These are phyloP conservation scores for Tinamus guttatus DNA, from an alignment of 2,113 vertebrate genomes.

Conservation along the genomic window DNA sequence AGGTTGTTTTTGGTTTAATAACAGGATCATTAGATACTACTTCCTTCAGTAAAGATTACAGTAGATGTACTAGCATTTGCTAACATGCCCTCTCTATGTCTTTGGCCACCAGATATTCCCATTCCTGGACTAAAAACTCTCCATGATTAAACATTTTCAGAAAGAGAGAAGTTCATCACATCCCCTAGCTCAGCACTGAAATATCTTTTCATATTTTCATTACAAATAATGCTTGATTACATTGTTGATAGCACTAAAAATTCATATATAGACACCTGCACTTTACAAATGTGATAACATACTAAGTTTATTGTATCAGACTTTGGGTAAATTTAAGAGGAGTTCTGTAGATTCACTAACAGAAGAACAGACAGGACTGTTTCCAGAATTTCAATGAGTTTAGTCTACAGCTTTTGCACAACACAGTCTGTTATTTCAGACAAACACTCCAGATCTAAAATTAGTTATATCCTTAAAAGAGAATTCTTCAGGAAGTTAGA, in stretches of 20 bases:
- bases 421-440: slow-evolving; percentile 15
- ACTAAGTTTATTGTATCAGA: neutral
- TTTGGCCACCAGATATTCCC: neutral
- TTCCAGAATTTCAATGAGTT: slow-evolving; percentile 74
- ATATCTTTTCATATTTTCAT: slow-evolving; percentile 63
- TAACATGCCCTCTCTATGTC: neutral
- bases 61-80: neutral
- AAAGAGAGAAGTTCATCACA: neutral
- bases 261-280: slow-evolving; percentile 65
- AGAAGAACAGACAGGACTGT: slow-evolving; percentile 49
- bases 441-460: slow-evolving; percentile 27
- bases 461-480: slow-evolving; percentile 26
- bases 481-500: slow-evolving; percentile 5
- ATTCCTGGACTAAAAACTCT: neutral
- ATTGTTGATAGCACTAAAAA: slow-evolving; percentile 56
- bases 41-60: neutral
- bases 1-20: slow-evolving; percentile 51
- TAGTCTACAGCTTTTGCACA: slow-evolving; percentile 63
- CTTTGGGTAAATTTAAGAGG: slow-evolving; percentile 48
- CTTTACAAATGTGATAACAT: slow-evolving; percentile 9
- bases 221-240: slow-evolving; percentile 72
- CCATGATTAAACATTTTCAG: neutral
- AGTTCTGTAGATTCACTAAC: slow-evolving; percentile 62
- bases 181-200: slow-evolving; percentile 54
- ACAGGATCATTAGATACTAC: slow-evolving; percentile 2